Evolutionary conservation across 2,113 vertebrate genomes (phyloP), one percentile per base, ranked within the genome.

Genomic region (Stigmatopora argus): DNA sequence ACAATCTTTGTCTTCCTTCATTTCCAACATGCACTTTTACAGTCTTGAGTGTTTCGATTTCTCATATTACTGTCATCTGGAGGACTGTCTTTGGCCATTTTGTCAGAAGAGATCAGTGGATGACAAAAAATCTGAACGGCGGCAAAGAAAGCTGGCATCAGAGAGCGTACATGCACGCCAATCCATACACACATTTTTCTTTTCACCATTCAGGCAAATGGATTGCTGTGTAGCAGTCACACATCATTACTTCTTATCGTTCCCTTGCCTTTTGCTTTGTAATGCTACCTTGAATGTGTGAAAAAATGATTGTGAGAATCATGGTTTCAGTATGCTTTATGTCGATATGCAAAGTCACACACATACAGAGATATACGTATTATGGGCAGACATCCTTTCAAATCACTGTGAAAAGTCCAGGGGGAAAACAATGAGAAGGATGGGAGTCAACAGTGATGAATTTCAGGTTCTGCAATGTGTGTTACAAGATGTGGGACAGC

Each of bases 161-260:
- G 52, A 38, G 19, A 63, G 48, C n/a, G 61, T 59, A 34, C 51
- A 58, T 57, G 44, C 51, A 58, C 45, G 49, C 60, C 41, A 35
- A 58, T 57, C 66, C 35, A 70, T 62, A 66, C 60, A 61, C 66
- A 41, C 53, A 67, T 68, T 62, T 67, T n/a, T 51, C 18, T 46
- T 53, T 51, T 62, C 65, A 41, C n/a, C 59, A 21, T 62, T 70
- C 76, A 73, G 51, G 70, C 65, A 77, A 82, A 85, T 87, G 79
- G 65, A 83, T 84, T 80, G 71, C 58, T 75, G 62, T 69, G 61
- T 61, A 75, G 71, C 66, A 71, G 80, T 82, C 83, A 85, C 82
- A 84, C 82, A 77, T 75, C 83, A 83, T 87, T 87, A 85, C 71
- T 67, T 77, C 71, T 72, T 62, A 77, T 82, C 78, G 78, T 81